These are phyloP conservation scores for Agrypnus murinus DNA, from an alignment of 2,888 invertebrate species.

Conservation along the genomic window DNA sequence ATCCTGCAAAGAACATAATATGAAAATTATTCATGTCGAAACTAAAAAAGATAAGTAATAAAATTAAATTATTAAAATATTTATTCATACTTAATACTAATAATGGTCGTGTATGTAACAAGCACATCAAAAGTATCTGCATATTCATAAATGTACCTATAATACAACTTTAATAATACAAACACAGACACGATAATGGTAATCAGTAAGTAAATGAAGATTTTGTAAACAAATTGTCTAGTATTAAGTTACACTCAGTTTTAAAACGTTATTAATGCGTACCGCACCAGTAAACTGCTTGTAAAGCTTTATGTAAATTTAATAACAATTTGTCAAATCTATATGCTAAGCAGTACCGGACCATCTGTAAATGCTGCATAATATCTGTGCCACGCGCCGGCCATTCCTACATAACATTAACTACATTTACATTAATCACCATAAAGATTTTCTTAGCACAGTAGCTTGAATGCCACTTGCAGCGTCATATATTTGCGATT, in stretches of 20 bases:
- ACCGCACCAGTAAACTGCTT: constrained; percentile 48
- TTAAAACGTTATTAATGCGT: constrained; percentile 46
- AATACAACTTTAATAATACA: too few species aligned
- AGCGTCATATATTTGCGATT: constrained; percentile 54
- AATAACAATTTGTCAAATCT: constrained; percentile 53
- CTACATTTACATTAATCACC: constrained; percentile 60
- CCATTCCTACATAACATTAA: constrained; percentile 60
- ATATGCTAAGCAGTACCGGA: constrained; percentile 53
- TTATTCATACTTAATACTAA: too few species aligned
- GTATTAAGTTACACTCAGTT: constrained; percentile 28
- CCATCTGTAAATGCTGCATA: constrained; percentile 57
- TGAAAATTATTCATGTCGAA: too few species aligned
- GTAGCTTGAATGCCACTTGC: constrained; percentile 54
- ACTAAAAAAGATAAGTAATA: too few species aligned
- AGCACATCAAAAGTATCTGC: too few species aligned
- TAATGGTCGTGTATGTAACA: too few species aligned
- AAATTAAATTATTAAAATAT: too few species aligned
- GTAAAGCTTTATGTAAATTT: constrained; percentile 53
- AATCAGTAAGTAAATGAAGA: background rate
- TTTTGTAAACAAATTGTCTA: constrained; percentile 34
- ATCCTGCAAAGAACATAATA: too few species aligned
- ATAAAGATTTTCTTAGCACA: constrained; percentile 58
- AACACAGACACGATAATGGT: background rate
- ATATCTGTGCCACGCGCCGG: constrained; percentile 59
- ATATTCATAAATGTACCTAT: too few species aligned